Conservation (phyloP, 2,888 invertebrate species). For the Merodon equestris region DNA sequence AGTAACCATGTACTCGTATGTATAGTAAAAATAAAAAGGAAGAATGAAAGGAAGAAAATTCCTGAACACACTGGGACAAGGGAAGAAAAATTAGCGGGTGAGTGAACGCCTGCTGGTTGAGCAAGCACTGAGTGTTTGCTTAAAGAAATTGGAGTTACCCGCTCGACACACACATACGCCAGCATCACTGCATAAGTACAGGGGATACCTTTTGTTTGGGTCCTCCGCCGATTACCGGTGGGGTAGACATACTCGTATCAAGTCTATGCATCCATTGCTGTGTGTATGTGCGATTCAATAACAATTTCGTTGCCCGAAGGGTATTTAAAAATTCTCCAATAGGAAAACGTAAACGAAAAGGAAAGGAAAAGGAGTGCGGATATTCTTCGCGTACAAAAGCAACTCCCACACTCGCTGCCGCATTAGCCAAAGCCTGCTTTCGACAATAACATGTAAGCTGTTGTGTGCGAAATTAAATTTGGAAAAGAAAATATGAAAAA, state of each 20-base stretch:
- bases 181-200: background rate
- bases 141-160: conserved; percentile 56
- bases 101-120: conserved; percentile 1
- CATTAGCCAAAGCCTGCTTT: conserved; percentile 20
- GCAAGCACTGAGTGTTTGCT: conserved; percentile 44
- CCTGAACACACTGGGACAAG: conserved; percentile 20
- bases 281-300: conserved; percentile 61
- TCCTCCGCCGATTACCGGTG: conserved; percentile 31
- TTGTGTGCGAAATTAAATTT: conserved; percentile 65
- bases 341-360: too few relatives aligned
- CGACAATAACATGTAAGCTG: conserved; percentile 56
- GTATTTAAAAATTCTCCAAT: conserved; percentile 62
- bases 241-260: conserved; percentile 30
- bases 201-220: conserved; percentile 51
- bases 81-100: conserved; percentile 22
- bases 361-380: background rate
- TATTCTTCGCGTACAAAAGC: conserved; percentile 5
- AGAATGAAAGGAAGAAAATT: conserved; percentile 13
- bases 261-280: background rate
- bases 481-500: conserved; percentile 32
- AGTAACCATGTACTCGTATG: conserved; percentile 10
- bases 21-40: background rate
- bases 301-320: conserved; percentile 65
- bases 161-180: conserved; percentile 1
- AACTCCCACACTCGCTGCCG: conserved; percentile 2